A percentile compares a stretch with the other conserved stretches of the same genome.
Conservation (phyloP, 2,888 invertebrate species). For the Drosophila kambysellisi region DNA sequence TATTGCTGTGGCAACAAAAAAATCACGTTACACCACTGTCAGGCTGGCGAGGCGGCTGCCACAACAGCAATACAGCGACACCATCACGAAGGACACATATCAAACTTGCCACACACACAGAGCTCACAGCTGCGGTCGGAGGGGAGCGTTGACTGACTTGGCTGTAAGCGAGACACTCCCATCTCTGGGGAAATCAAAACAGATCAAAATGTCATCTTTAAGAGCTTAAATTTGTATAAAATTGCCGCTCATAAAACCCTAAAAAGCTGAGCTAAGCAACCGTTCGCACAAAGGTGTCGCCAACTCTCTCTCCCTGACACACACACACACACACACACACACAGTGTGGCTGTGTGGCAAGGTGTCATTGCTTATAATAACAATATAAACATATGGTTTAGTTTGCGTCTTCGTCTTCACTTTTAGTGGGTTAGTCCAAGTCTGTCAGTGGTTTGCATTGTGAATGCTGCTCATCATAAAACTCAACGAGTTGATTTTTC, state of each 20-base stretch:
- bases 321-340: constrained; percentile 2
- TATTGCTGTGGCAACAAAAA: constrained; percentile 32
- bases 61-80: constrained; percentile 36
- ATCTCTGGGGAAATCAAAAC: constrained; percentile 83
- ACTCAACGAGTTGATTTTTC: constrained; percentile 35
- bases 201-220: constrained; percentile 84
- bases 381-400: constrained; percentile 66
- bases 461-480: constrained; percentile 42
- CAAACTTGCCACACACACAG: constrained; percentile 21
- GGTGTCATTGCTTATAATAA: constrained; percentile 54
- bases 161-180: constrained; percentile 32
- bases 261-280: constrained; percentile 46
- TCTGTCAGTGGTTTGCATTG: constrained; percentile 34
- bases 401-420: constrained; percentile 22
- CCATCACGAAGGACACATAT: constrained; percentile 41
- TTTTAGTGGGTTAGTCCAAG: constrained; percentile 46
- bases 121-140: neutral
- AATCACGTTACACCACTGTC: constrained; percentile 70
- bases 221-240: constrained; percentile 84
- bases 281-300: constrained; percentile 53
- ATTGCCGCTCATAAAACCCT: constrained; percentile 78
- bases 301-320: constrained; percentile 6
- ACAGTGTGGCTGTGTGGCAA: constrained; percentile 1
- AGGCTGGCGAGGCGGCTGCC: constrained; percentile 45
- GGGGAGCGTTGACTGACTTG: neutral